Conservation (phyloP, 2,113 vertebrate species). For the Calidris pugnax region DNA sequence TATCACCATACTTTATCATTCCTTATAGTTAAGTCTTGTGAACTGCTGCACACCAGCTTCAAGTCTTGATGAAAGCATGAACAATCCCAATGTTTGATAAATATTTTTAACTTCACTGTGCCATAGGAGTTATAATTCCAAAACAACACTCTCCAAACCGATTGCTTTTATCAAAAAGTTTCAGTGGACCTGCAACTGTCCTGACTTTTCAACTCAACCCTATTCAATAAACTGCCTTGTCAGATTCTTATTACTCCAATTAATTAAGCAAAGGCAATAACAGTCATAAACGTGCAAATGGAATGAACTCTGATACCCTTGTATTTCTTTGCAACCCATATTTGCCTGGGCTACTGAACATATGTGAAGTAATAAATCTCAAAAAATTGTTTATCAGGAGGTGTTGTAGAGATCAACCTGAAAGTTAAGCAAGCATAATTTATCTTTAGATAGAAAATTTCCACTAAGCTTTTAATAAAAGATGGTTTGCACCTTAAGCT, state of each 20-base stretch:
- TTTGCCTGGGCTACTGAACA: conserved; percentile 38
- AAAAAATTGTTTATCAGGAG: conserved; percentile 39
- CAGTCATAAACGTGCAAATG: conserved; percentile 35
- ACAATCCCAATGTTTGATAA: background rate
- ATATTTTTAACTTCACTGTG: background rate
- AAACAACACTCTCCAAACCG: background rate
- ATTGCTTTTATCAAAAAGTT: conserved; percentile 33
- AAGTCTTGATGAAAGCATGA: background rate
- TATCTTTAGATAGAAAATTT: background rate
- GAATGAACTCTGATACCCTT: background rate
- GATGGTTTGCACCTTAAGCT: background rate
- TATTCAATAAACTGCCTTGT: conserved; percentile 28
- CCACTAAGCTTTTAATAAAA: background rate
- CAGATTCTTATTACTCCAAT: conserved; percentile 46
- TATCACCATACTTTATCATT: background rate
- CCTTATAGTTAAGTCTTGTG: background rate
- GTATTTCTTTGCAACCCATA: conserved; percentile 26
- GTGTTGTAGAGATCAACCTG: conserved; percentile 9
- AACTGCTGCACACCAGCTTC: background rate
- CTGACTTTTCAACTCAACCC: conserved; percentile 17
- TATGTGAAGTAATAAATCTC: conserved; percentile 44
- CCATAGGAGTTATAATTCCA: background rate
- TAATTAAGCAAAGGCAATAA: conserved; percentile 57
- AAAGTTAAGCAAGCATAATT: conserved; percentile 8
- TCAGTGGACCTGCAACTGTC: background rate